Percentiles rank a stretch among this genome's conserved stretches.
These are phyloP conservation scores for Tetragonula carbonaria DNA, from an alignment of 2,888 invertebrate species.

Conservation along the genomic window DNA sequence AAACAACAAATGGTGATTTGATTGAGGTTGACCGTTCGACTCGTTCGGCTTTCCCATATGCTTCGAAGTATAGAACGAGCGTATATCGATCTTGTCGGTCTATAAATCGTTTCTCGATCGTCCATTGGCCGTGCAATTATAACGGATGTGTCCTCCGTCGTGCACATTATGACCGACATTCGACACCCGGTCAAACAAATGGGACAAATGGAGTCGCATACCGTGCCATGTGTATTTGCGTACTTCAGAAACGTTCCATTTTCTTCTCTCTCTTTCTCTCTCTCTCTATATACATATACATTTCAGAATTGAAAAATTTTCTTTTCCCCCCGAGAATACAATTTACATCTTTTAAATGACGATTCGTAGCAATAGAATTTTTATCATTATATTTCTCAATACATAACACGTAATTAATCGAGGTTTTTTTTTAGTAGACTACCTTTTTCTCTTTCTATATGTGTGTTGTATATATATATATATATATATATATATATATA, in stretches of 20 bases:
- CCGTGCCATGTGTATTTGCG: slow-evolving; percentile 36
- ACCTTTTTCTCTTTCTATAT: too few species aligned
- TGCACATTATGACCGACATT: slow-evolving; percentile 56
- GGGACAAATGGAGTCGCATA: slow-evolving; percentile 40
- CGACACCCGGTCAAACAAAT: slow-evolving; percentile 62
- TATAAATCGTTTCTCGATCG: slow-evolving; percentile 27
- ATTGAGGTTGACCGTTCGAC: slow-evolving; percentile 24
- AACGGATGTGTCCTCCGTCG: slow-evolving; percentile 60
- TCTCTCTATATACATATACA: too few species aligned
- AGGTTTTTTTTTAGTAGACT: neutral
- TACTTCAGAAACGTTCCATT: neutral
- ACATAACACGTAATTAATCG: slow-evolving; percentile 54
- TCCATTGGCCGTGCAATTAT: slow-evolving; percentile 58
- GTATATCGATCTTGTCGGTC: slow-evolving; percentile 51
- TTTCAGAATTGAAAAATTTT: too few species aligned
- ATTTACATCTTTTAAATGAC: neutral
- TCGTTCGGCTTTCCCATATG: slow-evolving; percentile 1
- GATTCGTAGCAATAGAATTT: neutral
- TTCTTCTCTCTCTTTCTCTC: too few species aligned
- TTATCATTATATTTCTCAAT: slow-evolving; percentile 51
- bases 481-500: too few species aligned
- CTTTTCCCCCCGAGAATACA: neutral
- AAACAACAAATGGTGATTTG: slow-evolving; percentile 59
- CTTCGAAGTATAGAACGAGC: slow-evolving; percentile 20
- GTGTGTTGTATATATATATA: too few species aligned